Evolutionary conservation across 2,888 invertebrate species (phyloP).

Genomic region (Cosmia pyralina): DNA sequence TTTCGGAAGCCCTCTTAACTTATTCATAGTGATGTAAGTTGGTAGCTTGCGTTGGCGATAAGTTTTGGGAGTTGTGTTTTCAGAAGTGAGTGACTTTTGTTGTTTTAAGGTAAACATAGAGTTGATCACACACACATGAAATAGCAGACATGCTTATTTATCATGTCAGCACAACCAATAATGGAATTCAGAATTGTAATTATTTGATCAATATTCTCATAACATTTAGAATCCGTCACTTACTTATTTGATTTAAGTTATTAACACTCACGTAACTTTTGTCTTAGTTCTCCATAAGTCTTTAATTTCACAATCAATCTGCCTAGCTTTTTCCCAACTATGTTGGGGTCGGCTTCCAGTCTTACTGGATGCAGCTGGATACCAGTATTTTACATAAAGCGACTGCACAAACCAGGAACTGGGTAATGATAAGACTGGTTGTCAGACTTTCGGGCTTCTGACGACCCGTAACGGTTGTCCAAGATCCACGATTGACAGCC

Average conservation of each 20-base stretch:
- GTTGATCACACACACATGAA: background rate
- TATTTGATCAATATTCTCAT: background rate
- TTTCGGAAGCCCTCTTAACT: conserved; percentile 66
- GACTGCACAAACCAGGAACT: no score
- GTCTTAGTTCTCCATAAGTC: background rate
- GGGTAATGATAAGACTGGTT: no score
- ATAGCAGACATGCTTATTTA: no score
- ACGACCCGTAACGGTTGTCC: no score
- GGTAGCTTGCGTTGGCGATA: conserved; percentile 25
- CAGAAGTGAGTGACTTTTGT: background rate
- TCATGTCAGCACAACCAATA: background rate
- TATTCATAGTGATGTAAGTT: conserved; percentile 60
- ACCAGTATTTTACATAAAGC: no score
- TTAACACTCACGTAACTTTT: background rate
- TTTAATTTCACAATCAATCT: background rate
- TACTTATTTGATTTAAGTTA: no score
- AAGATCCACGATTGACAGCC: no score
- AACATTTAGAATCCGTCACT: no score
- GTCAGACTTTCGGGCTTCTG: no score
- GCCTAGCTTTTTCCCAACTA: no score
- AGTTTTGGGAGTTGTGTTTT: conserved; percentile 9
- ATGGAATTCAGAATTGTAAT: background rate
- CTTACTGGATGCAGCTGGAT: no score
- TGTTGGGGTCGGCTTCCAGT: no score
- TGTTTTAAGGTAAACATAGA: background rate